Evolutionary conservation across 2,888 invertebrate species (phyloP).

Genomic region (Drosophila glabriapex): DNA sequence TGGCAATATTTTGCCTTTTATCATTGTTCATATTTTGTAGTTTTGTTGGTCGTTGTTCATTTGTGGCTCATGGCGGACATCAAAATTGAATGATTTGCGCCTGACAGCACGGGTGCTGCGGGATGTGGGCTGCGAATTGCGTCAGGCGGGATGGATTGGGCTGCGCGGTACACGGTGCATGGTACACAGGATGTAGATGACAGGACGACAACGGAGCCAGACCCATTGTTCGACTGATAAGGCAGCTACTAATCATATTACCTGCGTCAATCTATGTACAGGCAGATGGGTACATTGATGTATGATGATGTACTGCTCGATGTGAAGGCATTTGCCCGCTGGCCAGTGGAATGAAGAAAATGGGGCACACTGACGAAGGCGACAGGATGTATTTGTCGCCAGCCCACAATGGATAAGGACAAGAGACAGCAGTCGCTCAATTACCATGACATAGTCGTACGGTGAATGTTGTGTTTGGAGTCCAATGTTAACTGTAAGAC

Average conservation of each 20-base stretch:
- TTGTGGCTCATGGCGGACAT: slow-evolving; percentile 36
- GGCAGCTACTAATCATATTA: slow-evolving; percentile 59
- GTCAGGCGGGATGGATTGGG: slow-evolving; percentile 30
- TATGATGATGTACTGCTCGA: slow-evolving; percentile 30
- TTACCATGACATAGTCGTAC: slow-evolving; percentile 86
- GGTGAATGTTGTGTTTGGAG: slow-evolving; percentile 86
- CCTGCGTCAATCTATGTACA: slow-evolving; percentile 60
- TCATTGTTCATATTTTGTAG: slow-evolving; percentile 53
- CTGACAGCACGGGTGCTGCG: slow-evolving; percentile 35
- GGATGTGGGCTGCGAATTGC: neutral
- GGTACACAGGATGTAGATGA: slow-evolving; percentile 48
- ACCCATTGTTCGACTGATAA: slow-evolving; percentile 71
- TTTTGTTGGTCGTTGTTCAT: slow-evolving; percentile 16
- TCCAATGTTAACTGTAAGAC: slow-evolving; percentile 86
- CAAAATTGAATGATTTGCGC: slow-evolving; percentile 61
- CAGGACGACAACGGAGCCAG: slow-evolving; percentile 42
- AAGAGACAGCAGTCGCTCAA: slow-evolving; percentile 70
- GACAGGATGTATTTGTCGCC: slow-evolving; percentile 53
- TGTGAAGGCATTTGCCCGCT: neutral
- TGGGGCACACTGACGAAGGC: slow-evolving; percentile 26
- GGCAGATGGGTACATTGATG: slow-evolving; percentile 30
- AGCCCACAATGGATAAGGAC: slow-evolving; percentile 3
- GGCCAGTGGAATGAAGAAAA: slow-evolving; percentile 1
- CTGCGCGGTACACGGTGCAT: slow-evolving; percentile 1
- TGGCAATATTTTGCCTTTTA: slow-evolving; percentile 31